Evolutionary conservation across 92 coral and sea anemone species (phyloP), one percentile per base, ranked within the genome.

Genomic region (Hydrozoanthus gracilis): DNA sequence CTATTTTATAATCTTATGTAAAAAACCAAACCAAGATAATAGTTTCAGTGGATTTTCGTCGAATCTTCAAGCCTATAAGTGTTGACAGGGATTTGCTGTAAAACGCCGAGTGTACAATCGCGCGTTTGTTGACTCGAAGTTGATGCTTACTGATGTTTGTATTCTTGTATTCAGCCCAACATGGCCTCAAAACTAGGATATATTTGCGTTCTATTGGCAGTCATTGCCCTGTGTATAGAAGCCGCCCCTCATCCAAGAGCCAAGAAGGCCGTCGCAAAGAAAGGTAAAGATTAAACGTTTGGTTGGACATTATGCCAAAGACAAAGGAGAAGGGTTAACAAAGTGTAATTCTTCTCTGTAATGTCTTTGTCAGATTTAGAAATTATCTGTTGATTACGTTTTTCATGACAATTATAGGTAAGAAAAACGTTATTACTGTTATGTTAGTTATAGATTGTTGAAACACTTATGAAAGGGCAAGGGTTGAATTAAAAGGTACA

Each of bases 181-280:
- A 95, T 95, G 98, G 98, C 95, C 95, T 90, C 95, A 73, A 95
- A 91, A 80, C 18, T 80, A 80, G 85, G 61, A 65, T 80, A 80
- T 65, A 80, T 80, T 80, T 80, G 75, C 51, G 73, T 80, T 48
- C 66, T 80, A 48, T 11, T 80, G 75, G 85, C 85, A 80, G 39
- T 80, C 3, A 9, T 65, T 65, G 85, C 72, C 58, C 35, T 80
- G n/a, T 64, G 61, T 80, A 68, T 65, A 17, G 85, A 80, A 51
- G 72, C 85, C 16, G 44, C 69, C 55, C 85, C 85, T 10, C 85
- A 65, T 49, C 85, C 85, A 16, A 65, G 51, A 9, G 73, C 73
- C 73, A 80, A 80, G 60, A 80, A 80, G 56, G 83, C 79, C 4
- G 78, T 13, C 27, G 55, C 83, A 13, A 78, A 60, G 68, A 56